Evolutionary conservation across 2,797 vertebrate genomes (phyloP), one percentile per base, ranked within the genome.

Genomic region (Argya squamiceps): DNA sequence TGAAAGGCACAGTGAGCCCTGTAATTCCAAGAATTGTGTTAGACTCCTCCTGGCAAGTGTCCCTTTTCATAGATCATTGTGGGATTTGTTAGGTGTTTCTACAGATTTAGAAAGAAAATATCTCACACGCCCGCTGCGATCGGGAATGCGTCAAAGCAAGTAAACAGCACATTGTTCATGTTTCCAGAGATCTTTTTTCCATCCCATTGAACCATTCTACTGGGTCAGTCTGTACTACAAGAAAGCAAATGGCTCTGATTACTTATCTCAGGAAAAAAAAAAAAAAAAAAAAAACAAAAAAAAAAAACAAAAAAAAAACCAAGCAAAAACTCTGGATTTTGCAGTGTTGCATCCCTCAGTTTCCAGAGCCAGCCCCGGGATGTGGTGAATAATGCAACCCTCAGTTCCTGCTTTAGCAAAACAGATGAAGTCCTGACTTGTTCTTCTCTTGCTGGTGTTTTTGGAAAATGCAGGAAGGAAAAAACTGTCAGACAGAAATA

Each of bases 401-500:
- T 96, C 92, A 95, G 91, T 83, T 80, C 92, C 81, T 70, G 87
- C 63, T 81, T 76, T 27, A 84, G 81, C 67, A 88, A 84, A 87
- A 89, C 77, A 94, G 80, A 93, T 53, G 59, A 95, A 95, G 63
- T 53, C 88, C 90, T 93, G 6, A 89, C 58, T 93, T 87, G 82
- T 80, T 94, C 83, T 59, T 78, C 70, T 88, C 29, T 87, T 53
- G 46, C 56, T 80, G 91, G 43, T 89, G 75, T 92, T 96, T 94
- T 95, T 95, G 88, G 93, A 96, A 96, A 91, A 77, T 4, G 68
- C 53, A 84, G 80, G 55, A 50, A 86, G 93, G 77, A 60, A 95
- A 97, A 94, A 93, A 69, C 3, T 62, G 71, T 16, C 91, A 43
- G 91, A 82, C 92, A 86, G 49, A 96, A 95, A 95, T 70, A 96